Base-by-base conservation (phyloP, 1,140 invertebrate species). In the Nephotettix cincticeps region DNA sequence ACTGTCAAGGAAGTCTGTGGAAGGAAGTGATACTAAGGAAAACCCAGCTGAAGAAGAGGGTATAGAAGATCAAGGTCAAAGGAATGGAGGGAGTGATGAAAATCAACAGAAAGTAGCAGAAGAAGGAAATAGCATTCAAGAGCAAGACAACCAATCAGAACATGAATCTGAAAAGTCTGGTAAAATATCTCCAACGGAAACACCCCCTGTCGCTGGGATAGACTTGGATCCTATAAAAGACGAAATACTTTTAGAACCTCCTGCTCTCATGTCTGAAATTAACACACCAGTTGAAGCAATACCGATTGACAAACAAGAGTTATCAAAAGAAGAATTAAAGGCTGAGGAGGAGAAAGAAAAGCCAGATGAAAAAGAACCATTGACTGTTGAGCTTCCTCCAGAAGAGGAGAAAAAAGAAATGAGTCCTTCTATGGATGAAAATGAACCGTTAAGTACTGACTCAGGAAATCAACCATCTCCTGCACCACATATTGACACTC, bases 11-110 rank as follows among this genome's bases (percentile, higher is more conserved):
- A 51, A 27, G 13, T 47, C 23, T 65, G 63, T 1, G 19, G 68
- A 69, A 19, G 66, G 19, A 43, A 56, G 32, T 32, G 45, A 56
- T 29, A 54, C 28, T 14, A 43, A 58, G 30, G 32, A 54, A 56
- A n/a, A 70, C 14, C 3, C 14, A 4, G 47, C 3, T 51, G n/a
- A 51, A 51, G 21, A 17, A n/a, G 47, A 3, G 47, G n/a, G 19
- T 4, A 51, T 4, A 3, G 47, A 51, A 11, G 47, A 6, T 11
- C 4, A 17, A 3, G n/a, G 47, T 51, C 19, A 4, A n/a, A 21
- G n/a, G 4, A 3, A 4, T n/a, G 4, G 4, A n/a, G 14, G 21
- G n/a, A 51, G 21, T 19, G 4, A n/a, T 51, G 47, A 51, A 51
- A 21, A 51, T 51, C 4, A 51, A 21, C 6, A n/a, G 4, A 21